phyloP scores from a whole-genome alignment of 2,888 invertebrate genomes.

The Eupsilia transversa region DNA sequence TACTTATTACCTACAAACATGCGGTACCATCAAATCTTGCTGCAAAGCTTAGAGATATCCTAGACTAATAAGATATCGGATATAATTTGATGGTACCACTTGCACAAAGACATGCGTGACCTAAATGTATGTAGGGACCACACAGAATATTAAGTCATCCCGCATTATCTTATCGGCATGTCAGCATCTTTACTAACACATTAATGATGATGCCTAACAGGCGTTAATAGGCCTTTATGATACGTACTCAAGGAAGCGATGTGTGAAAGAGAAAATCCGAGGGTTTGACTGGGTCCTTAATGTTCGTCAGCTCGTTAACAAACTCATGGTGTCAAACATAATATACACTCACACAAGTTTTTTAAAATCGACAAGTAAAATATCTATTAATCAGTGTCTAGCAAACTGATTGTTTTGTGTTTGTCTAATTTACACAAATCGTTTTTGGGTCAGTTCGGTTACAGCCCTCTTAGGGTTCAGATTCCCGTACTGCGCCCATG shows the following conservation, averaged over 20 bases:
- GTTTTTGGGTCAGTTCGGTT: constrained; percentile 62
- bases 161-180: constrained; percentile 42
- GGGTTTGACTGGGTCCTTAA: neutral
- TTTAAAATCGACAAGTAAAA: constrained; percentile 19
- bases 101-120: constrained; percentile 35
- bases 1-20: too few species aligned
- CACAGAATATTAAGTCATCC: constrained; percentile 40
- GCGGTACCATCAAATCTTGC: neutral
- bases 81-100: neutral
- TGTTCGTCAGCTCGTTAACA: neutral
- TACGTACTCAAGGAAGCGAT: constrained; percentile 17
- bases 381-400: constrained; percentile 53
- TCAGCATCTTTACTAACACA: constrained; percentile 47
- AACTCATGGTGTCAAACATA: neutral
- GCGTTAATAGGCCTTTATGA: constrained; percentile 46
- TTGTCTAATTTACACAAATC: constrained; percentile 66
- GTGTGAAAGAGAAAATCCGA: constrained; percentile 4
- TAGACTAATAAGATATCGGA: neutral
- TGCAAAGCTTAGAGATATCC: neutral
- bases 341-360: neutral
- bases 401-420: constrained; percentile 48
- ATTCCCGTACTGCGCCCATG: constrained; percentile 49
- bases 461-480: constrained; percentile 47
- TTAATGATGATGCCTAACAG: constrained; percentile 45
- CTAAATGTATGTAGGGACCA: constrained; percentile 32